Percentiles rank a stretch among this genome's conserved stretches.
These are phyloP conservation scores for Drosophila pseudoobscura DNA, from an alignment of 1,140 invertebrate genomes.

Conservation along the genomic window DNA sequence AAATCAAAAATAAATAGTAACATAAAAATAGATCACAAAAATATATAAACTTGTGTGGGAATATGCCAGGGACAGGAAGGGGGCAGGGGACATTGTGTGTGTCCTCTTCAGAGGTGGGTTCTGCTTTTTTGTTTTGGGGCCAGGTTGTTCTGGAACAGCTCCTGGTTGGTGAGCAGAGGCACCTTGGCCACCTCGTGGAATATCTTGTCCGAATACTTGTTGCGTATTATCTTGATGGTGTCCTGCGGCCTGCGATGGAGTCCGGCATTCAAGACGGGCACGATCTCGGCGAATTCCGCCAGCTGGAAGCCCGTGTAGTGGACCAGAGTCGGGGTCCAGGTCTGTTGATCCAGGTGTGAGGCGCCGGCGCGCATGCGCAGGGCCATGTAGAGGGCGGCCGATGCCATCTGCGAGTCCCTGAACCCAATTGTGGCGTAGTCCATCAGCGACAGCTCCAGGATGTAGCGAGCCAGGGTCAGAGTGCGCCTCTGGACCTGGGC, in stretches of 20 bases:
- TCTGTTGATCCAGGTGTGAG: conserved; percentile 38
- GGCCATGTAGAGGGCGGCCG: conserved; percentile 93
- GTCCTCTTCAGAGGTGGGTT: no score
- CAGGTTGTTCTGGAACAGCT: conserved; percentile 74
- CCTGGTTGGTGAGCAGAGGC: conserved; percentile 85
- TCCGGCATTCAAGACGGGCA: conserved; percentile 89
- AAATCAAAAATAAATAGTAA: no score
- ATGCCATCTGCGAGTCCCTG: conserved; percentile 87
- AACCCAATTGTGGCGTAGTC: conserved; percentile 86
- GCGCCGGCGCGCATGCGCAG: conserved; percentile 91
- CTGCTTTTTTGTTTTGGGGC: no score
- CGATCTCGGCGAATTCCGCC: conserved; percentile 90
- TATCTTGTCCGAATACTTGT: conserved; percentile 97
- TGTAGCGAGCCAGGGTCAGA: conserved; percentile 95
- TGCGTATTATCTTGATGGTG: conserved; percentile 92
- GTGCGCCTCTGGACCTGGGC: conserved; percentile 94
- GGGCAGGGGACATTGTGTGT: no score
- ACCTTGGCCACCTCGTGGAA: conserved; percentile 93
- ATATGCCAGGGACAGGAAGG: no score
- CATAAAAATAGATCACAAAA: no score
- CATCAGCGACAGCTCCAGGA: conserved; percentile 96
- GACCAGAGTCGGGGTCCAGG: conserved; percentile 91
- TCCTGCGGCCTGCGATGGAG: conserved; percentile 90
- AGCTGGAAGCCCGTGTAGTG: conserved; percentile 94
- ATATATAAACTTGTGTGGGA: no score